Evolutionary conservation across 1,140 invertebrate species (phyloP), one percentile per base, ranked within the genome.

Genomic region (Ctenoplectra terminalis): DNA sequence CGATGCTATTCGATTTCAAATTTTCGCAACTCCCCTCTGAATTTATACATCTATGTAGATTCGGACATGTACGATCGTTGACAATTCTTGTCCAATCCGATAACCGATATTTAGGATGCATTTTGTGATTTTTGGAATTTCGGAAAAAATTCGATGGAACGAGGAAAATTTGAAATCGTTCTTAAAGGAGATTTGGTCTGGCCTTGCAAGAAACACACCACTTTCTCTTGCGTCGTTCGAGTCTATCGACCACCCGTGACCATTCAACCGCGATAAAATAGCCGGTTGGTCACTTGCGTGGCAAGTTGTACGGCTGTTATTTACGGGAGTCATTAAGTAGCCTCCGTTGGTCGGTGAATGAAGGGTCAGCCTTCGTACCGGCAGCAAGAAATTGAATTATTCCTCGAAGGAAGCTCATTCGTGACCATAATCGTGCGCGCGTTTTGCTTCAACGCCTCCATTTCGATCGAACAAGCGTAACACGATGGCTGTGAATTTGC

Each of bases 241-340:
- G 40, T 52, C 50, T 63, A 69, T 82, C 73, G 52, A 48, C 9
- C 56, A 15, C 31, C 54, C 15, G 50, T 66, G 60, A 64, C 46
- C 26, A 61, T 66, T 63, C 50, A 43, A 73, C 31, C 56, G 26
- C 40, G 63, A 34, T n/a, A 43, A 64, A 81, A 40, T n/a, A 48
- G 20, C n/a, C 23, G 63, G 20, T 23, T 20, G 54, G 23, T 73
- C 52, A 70, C 56, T 86, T 56, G 83, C 83, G 52, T 43, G 72
- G 73, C 52, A 72, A 79, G 63, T 74, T 46, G 69, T 23, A 13
- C 63, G 31, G 23, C 54, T 52, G 77, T 87, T 83, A 86, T 83
- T 87, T 83, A 79, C 61, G 50, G 15, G 37, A 56, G 81, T 60
- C 63, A 66, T 87, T 87, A 86, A 83, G 52, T 9, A 56, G 20